Evolutionary conservation across 2,113 vertebrate species (phyloP).

Genomic region (Forbesichthys agassizii): DNA sequence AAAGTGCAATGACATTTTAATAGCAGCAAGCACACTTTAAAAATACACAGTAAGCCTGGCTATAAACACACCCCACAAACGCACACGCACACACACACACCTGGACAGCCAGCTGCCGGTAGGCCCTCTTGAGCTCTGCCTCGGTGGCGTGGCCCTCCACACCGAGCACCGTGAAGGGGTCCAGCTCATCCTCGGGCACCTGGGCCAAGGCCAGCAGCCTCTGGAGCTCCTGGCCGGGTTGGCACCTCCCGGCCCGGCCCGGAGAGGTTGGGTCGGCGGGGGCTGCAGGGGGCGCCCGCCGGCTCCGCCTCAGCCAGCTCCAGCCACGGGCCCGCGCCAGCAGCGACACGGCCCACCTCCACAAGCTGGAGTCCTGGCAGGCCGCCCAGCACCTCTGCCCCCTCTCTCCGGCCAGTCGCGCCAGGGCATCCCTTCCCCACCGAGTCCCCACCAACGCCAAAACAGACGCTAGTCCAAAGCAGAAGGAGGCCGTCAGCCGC

Average conservation of each 20-base stretch:
- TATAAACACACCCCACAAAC: background rate
- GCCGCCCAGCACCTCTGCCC: conserved; percentile 69
- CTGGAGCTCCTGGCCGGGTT: conserved; percentile 82
- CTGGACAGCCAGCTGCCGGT: conserved; percentile 85
- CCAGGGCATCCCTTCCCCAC: conserved; percentile 51
- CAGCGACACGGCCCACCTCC: conserved; percentile 61
- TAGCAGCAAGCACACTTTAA: no score
- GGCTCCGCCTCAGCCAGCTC: conserved; percentile 52
- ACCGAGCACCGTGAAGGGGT: conserved; percentile 89
- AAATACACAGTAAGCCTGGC: background rate
- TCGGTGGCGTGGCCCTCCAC: conserved; percentile 86
- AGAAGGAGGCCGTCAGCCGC: conserved; percentile 69
- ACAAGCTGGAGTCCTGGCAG: conserved; percentile 73
- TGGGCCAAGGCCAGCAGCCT: conserved; percentile 85
- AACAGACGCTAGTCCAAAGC: conserved; percentile 74
- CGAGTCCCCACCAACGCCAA: conserved; percentile 72
- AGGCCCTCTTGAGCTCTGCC: conserved; percentile 87
- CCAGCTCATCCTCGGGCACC: conserved; percentile 88
- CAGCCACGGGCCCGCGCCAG: conserved; percentile 41
- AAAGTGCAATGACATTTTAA: no score
- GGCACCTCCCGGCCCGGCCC: conserved; percentile 59
- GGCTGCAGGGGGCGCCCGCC: background rate
- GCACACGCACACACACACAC: conserved; percentile 63
- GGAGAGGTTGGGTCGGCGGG: conserved; percentile 62
- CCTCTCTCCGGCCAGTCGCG: conserved; percentile 55